These are phyloP conservation scores for Sus scrofa DNA, from an alignment of 2,113 vertebrate species.

Conservation along the genomic window DNA sequence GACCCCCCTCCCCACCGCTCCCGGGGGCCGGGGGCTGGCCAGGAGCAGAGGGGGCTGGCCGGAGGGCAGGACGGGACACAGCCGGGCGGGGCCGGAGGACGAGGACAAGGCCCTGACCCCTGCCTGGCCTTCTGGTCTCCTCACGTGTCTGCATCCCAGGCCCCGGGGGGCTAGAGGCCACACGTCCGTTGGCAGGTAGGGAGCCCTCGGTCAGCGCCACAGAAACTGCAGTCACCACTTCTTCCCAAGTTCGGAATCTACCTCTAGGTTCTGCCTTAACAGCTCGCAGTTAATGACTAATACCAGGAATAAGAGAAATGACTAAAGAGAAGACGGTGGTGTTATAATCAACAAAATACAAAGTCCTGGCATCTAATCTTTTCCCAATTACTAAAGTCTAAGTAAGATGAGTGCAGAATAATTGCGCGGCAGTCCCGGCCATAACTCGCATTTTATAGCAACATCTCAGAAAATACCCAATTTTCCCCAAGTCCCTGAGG, in stretches of 20 bases:
- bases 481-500: constrained; percentile 39
- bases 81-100: fast-evolving
- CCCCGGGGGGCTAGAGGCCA: neutral
- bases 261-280: neutral
- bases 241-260: neutral
- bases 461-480: constrained; percentile 28
- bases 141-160: fast-evolving
- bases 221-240: neutral
- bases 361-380: constrained; percentile 71
- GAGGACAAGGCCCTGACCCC: neutral
- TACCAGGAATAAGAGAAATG: constrained; percentile 51
- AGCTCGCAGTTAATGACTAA: constrained; percentile 50
- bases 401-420: constrained; percentile 65
- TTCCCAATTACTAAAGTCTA: constrained; percentile 72
- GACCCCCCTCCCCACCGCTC: neutral
- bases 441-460: constrained; percentile 12
- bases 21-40: fast-evolving
- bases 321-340: constrained; percentile 60
- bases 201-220: neutral
- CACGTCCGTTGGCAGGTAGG: fast-evolving
- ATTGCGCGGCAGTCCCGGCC: neutral
- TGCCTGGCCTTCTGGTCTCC: neutral
- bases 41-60: neutral
- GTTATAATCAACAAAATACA: constrained; percentile 71
- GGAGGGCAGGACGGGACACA: neutral